A percentile compares a stretch with the other conserved stretches of the same genome.
These are phyloP conservation scores for Pseudomyrmex pallidus DNA, from an alignment of 1,140 invertebrate genomes.

Conservation along the genomic window DNA sequence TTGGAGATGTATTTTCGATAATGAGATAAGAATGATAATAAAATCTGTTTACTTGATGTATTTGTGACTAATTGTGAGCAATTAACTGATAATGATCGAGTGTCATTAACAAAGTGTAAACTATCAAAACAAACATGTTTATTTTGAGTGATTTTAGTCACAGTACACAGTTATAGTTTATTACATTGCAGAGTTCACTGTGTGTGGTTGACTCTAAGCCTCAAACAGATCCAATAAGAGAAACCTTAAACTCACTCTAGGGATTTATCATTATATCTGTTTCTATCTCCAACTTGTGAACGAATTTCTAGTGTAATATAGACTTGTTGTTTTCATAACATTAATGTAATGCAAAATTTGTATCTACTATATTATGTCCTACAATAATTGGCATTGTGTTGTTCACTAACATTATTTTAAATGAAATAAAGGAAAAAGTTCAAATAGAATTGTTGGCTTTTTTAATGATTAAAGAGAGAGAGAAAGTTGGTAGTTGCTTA, in stretches of 20 bases:
- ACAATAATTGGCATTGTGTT: neutral
- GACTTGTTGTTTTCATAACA: neutral
- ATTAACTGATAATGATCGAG: too few species aligned
- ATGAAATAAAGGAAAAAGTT: neutral
- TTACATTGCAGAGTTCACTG: constrained; percentile 34
- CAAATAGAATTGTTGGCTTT: neutral
- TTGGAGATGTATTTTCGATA: too few species aligned
- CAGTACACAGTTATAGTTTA: neutral
- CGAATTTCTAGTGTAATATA: constrained; percentile 55
- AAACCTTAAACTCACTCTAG: constrained; percentile 76
- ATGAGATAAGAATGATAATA: too few species aligned
- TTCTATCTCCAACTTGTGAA: constrained; percentile 50
- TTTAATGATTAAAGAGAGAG: neutral
- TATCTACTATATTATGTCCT: neutral
- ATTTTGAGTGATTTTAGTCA: too few species aligned
- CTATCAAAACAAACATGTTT: too few species aligned
- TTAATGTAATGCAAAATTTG: neutral
- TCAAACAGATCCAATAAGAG: constrained; percentile 75
- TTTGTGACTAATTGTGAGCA: too few species aligned
- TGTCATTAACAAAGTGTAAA: too few species aligned
- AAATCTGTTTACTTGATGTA: too few species aligned
- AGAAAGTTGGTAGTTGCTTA: neutral
- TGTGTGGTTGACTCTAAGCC: constrained; percentile 55
- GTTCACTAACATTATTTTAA: constrained; percentile 7
- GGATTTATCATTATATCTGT: constrained; percentile 59